phyloP scores from a whole-genome alignment of 2,113 vertebrate species.

The Sprattus sprattus region DNA sequence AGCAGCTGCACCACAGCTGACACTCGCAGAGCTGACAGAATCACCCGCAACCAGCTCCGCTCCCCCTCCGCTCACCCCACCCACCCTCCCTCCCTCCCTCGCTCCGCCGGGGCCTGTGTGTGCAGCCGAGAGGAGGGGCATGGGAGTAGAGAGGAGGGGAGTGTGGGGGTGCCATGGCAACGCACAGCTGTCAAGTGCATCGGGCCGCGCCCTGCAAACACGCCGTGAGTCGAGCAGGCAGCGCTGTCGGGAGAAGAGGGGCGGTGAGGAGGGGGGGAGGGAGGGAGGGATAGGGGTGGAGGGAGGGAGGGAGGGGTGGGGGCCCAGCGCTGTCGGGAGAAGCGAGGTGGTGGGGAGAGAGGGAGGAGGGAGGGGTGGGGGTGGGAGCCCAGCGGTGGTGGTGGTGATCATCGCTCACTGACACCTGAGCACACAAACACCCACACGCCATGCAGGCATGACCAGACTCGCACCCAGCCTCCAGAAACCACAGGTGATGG shows the following conservation, averaged over 20 bases:
- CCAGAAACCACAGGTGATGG: not conserved
- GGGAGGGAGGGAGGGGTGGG: no score
- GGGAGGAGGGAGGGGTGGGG: not conserved
- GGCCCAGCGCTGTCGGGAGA: no score
- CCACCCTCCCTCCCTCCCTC: not conserved
- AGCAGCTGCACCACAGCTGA: conserved; percentile 66
- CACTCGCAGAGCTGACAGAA: conserved; percentile 46
- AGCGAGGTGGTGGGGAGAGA: no score
- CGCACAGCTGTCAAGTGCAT: conserved; percentile 46
- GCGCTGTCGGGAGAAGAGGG: not conserved
- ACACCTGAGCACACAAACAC: conserved; percentile 11
- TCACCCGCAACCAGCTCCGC: conserved; percentile 45
- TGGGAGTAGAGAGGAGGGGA: not conserved
- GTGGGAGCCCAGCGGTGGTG: not conserved
- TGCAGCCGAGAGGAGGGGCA: not conserved
- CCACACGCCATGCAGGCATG: not conserved
- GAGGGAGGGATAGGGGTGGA: no score
- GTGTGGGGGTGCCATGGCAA: conserved; percentile 38
- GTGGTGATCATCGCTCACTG: not conserved
- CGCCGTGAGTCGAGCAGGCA: not conserved
- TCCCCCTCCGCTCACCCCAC: not conserved
- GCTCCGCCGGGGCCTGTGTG: not conserved
- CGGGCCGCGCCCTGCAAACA: conserved; percentile 30
- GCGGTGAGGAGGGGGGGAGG: not conserved
- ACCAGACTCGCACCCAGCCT: conserved; percentile 8